phyloP scores from a whole-genome alignment of 2,797 vertebrate species.

The Hylomyscus alleni region DNA sequence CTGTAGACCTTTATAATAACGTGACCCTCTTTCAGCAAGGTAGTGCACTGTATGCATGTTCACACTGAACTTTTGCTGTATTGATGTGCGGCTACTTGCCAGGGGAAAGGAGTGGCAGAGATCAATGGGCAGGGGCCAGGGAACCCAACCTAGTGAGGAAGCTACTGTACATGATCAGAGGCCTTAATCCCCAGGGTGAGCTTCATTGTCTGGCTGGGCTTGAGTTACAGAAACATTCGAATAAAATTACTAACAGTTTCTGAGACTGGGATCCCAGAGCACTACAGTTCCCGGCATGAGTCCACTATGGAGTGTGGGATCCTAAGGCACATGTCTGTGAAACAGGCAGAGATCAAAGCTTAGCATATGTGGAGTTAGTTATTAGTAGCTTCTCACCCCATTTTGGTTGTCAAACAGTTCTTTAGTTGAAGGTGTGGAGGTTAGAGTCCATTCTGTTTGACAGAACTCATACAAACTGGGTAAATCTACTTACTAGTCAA shows the following conservation, averaged over 20 bases:
- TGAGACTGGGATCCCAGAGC: background rate
- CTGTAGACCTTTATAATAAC: background rate
- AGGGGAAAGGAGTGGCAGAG: background rate
- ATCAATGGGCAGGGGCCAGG: background rate
- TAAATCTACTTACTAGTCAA: background rate
- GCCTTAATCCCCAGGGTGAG: fast-evolving
- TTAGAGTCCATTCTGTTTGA: conserved; percentile 25
- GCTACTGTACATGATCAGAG: background rate
- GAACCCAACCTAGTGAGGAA: background rate
- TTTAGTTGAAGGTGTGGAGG: background rate
- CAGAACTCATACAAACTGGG: background rate
- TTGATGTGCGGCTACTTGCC: background rate
- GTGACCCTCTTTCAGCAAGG: background rate
- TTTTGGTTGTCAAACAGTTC: background rate
- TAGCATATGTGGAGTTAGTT: background rate
- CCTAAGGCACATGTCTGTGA: background rate
- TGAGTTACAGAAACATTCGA: background rate
- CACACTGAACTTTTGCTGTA: background rate
- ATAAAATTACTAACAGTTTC: conserved; percentile 11
- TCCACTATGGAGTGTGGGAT: background rate
- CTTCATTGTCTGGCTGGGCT: background rate
- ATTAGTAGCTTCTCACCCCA: background rate
- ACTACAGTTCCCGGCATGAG: background rate
- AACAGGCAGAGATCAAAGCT: background rate
- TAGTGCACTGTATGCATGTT: background rate